Conservation (phyloP, 1,140 invertebrate species). For the Eupeodes corollae region DNA sequence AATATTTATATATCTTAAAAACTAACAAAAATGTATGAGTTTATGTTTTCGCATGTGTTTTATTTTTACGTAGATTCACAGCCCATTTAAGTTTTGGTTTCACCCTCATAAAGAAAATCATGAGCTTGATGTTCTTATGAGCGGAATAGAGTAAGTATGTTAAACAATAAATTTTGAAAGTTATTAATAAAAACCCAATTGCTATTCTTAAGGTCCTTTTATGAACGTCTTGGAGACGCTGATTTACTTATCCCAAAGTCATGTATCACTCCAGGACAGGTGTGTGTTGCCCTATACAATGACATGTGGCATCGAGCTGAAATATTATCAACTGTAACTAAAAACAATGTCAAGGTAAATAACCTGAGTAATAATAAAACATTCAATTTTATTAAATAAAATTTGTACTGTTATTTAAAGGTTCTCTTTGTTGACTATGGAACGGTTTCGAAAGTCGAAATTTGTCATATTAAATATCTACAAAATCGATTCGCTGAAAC, state of each 20-base stretch:
- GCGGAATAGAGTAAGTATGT: conserved; percentile 17
- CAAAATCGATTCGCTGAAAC: conserved; percentile 14
- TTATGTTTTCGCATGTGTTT: no score
- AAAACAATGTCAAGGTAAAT: conserved; percentile 5
- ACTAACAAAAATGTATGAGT: no score
- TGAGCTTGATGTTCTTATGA: conserved; percentile 11
- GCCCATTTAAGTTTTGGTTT: conserved; percentile 23
- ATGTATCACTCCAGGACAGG: conserved; percentile 16
- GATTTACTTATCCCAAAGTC: conserved; percentile 14
- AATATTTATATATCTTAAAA: no score
- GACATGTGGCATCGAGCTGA: conserved; percentile 19
- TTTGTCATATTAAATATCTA: conserved; percentile 16
- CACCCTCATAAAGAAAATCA: conserved; percentile 18
- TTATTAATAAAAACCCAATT: not conserved
- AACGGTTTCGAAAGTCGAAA: conserved; percentile 7
- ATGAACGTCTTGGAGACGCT: not conserved
- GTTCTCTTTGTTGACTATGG: conserved; percentile 25
- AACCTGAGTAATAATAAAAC: no score
- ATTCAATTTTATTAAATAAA: not conserved
- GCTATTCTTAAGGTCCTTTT: conserved; percentile 4
- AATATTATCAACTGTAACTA: conserved; percentile 8
- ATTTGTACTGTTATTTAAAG: conserved; percentile 5
- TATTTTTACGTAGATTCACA: conserved; percentile 11
- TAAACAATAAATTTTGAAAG: not conserved
- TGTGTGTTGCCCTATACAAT: conserved; percentile 13